Conservation (phyloP, 2,113 vertebrate genomes). For the Neofelis nebulosa region DNA sequence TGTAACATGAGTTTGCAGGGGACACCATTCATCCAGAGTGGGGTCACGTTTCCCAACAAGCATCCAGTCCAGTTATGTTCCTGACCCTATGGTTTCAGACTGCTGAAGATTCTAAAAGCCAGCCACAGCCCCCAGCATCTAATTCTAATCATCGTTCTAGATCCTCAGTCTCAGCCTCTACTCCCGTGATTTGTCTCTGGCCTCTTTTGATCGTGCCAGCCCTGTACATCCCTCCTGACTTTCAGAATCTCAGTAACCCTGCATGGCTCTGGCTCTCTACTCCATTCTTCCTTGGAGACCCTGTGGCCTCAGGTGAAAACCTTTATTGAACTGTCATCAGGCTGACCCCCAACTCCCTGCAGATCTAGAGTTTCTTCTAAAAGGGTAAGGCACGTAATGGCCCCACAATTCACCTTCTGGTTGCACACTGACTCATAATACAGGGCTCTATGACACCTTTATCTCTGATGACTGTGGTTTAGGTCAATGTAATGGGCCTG, state of each 20-base stretch:
- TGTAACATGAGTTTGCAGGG: not conserved
- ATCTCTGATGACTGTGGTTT: not conserved
- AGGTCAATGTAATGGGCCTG: not conserved
- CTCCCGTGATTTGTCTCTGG: not conserved
- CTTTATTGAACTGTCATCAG: not conserved
- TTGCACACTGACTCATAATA: not conserved
- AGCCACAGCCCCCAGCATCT: not conserved
- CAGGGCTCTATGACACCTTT: not conserved
- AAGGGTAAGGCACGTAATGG: not conserved
- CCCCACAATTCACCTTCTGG: constrained; percentile 2
- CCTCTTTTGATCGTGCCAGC: not conserved
- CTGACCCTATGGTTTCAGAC: not conserved
- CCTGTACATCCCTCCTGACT: not conserved
- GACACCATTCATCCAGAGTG: not conserved
- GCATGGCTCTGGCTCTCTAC: not conserved
- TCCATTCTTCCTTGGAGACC: not conserved
- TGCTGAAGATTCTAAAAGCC: not conserved
- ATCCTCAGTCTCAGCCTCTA: not conserved
- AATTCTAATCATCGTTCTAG: not conserved
- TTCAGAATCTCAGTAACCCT: not conserved
- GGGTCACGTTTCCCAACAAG: not conserved
- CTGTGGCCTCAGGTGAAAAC: not conserved
- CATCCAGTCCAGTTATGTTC: not conserved
- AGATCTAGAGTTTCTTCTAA: not conserved
- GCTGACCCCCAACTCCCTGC: not conserved